phyloP scores from a whole-genome alignment of 2,113 vertebrate genomes.

The Pomatostomus ruficeps region DNA sequence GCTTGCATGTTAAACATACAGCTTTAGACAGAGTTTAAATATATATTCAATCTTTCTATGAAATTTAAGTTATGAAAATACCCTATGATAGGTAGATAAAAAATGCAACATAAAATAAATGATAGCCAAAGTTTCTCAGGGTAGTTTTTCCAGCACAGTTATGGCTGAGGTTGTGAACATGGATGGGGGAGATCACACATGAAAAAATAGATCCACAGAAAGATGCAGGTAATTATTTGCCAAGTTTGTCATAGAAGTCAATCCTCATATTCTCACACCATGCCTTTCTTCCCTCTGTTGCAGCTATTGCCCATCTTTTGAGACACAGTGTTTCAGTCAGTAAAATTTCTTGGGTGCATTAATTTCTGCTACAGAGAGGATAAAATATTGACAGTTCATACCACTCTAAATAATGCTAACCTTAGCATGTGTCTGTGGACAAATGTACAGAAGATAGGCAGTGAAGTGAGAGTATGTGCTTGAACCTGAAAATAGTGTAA shows the following conservation, averaged over 20 bases:
- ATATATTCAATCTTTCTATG: background rate
- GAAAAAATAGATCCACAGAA: background rate
- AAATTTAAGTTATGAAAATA: constrained; percentile 2
- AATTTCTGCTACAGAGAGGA: background rate
- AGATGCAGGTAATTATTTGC: background rate
- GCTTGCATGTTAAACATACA: constrained; percentile 25
- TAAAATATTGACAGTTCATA: background rate
- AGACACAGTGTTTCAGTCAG: background rate
- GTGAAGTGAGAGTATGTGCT: background rate
- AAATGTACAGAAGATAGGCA: background rate
- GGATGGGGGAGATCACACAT: background rate
- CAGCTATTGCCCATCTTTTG: background rate
- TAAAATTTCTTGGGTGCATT: background rate
- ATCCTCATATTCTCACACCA: background rate
- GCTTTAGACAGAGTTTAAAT: constrained; percentile 31
- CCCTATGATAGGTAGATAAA: background rate
- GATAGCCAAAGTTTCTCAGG: background rate
- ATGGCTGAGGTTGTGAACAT: background rate
- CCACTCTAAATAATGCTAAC: background rate
- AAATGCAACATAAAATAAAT: background rate
- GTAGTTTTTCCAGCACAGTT: background rate
- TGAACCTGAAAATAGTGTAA: background rate
- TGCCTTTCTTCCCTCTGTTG: background rate
- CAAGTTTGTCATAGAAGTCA: background rate
- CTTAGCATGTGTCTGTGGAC: background rate